phyloP scores from a whole-genome alignment of 2,113 vertebrate genomes.

The Mus spicilegus region DNA sequence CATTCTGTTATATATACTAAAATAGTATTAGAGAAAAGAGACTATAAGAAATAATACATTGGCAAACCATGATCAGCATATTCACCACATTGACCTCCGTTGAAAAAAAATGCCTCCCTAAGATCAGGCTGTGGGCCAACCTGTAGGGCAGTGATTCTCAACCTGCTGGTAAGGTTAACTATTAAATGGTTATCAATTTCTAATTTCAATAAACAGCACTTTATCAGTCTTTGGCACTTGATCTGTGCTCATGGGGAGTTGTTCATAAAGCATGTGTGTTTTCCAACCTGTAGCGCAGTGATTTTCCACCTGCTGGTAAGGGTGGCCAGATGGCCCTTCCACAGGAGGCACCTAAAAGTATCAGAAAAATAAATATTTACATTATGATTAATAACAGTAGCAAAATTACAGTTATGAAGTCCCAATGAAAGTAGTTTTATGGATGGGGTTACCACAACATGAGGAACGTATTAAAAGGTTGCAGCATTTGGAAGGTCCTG shows the following conservation, averaged over 20 bases:
- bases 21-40: slow-evolving; percentile 22
- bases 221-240: slow-evolving; percentile 31
- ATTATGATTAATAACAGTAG: not conserved
- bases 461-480: not conserved
- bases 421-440: not conserved
- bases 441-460: not conserved
- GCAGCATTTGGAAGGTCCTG: not conserved
- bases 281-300: not conserved
- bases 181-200: slow-evolving; percentile 62
- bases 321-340: not conserved
- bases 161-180: not conserved
- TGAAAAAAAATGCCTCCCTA: not conserved
- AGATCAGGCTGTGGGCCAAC: not conserved
- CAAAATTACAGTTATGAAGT: not conserved
- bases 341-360: not conserved
- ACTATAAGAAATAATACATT: slow-evolving; percentile 16
- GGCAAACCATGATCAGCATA: not conserved
- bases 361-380: not conserved
- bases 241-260: slow-evolving; percentile 51
- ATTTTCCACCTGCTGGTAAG: too few relatives aligned
- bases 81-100: not conserved
- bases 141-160: not conserved
- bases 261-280: slow-evolving; percentile 41
- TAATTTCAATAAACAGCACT: slow-evolving; percentile 49
- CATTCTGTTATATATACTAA: slow-evolving; percentile 28